Evolutionary conservation across 2,888 invertebrate species (phyloP).

Genomic region (Rhodophaea formosa): DNA sequence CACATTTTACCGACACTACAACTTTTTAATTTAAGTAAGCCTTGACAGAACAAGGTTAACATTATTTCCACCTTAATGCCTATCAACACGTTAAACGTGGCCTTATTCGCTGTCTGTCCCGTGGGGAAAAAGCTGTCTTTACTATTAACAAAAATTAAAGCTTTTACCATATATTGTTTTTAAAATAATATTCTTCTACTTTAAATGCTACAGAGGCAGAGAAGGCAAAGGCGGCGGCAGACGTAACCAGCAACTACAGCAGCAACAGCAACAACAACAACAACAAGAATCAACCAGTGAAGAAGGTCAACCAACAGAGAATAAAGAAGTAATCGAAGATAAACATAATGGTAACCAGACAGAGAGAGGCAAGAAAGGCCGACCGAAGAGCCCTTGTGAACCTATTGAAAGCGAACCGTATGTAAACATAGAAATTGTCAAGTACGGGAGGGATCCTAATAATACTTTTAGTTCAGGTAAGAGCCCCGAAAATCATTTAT

Average conservation of each 20-base stretch:
- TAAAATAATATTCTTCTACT: too few relatives aligned
- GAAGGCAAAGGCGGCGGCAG: conserved; percentile 69
- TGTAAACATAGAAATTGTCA: conserved; percentile 86
- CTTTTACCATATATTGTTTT: too few relatives aligned
- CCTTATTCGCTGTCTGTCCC: too few relatives aligned
- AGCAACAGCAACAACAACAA: neutral
- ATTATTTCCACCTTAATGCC: too few relatives aligned
- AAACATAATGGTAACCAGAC: conserved; percentile 50
- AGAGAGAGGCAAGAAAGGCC: conserved; percentile 66
- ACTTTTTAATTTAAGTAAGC: too few relatives aligned
- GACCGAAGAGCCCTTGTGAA: conserved; percentile 85
- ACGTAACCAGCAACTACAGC: conserved; percentile 44
- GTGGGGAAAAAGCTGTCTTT: too few relatives aligned
- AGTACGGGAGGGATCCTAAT: conserved; percentile 86
- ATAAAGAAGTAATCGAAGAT: conserved; percentile 39
- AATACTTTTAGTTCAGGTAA: conserved; percentile 86
- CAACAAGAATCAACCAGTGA: conserved; percentile 35
- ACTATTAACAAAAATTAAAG: too few relatives aligned
- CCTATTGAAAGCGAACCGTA: conserved; percentile 83
- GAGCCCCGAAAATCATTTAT: neutral
- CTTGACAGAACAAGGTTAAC: too few relatives aligned
- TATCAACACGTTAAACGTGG: too few relatives aligned
- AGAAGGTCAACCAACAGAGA: conserved; percentile 44
- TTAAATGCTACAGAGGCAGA: conserved; percentile 56
- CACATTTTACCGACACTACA: too few relatives aligned